These are phyloP conservation scores for Pteronotus mesoamericanus DNA, from an alignment of 2,797 vertebrate species.

Conservation along the genomic window DNA sequence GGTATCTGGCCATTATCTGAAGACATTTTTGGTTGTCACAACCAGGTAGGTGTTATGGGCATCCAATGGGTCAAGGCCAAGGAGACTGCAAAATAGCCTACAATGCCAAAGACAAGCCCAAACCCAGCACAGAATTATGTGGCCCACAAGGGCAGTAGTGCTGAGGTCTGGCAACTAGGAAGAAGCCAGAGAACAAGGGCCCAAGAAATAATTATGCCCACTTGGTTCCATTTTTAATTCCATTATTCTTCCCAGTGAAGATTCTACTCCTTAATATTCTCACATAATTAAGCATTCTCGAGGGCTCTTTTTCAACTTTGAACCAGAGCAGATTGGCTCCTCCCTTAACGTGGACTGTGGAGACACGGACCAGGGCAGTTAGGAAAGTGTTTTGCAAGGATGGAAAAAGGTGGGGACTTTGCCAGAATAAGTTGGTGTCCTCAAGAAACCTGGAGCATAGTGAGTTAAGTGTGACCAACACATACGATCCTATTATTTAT, in stretches of 20 bases:
- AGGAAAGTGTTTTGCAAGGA: background rate
- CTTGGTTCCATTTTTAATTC: background rate
- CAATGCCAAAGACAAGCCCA: background rate
- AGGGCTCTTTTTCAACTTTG: background rate
- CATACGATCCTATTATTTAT: background rate
- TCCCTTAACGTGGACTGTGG: background rate
- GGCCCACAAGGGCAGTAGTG: background rate
- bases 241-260: background rate
- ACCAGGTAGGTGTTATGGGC: background rate
- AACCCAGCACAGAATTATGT: background rate
- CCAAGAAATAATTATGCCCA: background rate
- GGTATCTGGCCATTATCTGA: background rate
- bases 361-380: background rate
- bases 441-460: background rate
- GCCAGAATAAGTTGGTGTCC: background rate
- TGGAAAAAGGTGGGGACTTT: background rate
- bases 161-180: background rate
- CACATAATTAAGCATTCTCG: background rate
- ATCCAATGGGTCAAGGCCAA: background rate
- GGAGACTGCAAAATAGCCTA: background rate
- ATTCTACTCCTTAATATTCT: background rate
- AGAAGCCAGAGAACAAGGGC: slow-evolving; percentile 1
- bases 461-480: background rate
- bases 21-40: background rate
- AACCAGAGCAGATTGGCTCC: background rate